These are phyloP conservation scores for Thereva unica DNA, from an alignment of 2,888 invertebrate species.

Conservation along the genomic window DNA sequence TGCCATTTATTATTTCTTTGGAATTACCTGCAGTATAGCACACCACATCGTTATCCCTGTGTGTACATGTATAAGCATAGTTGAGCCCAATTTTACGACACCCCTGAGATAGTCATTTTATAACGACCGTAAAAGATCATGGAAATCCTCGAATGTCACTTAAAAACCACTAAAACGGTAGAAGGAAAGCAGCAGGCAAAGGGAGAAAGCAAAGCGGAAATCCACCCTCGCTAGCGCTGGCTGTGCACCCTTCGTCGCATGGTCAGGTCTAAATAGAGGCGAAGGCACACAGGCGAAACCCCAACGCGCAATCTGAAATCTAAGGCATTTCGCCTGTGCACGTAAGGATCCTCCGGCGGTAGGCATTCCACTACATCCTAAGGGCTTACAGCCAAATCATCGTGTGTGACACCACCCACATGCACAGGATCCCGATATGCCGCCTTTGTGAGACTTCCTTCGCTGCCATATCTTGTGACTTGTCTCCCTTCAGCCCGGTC, in stretches of 20 bases:
- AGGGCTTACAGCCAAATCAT: constrained; percentile 5
- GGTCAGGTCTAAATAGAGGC: constrained; percentile 13
- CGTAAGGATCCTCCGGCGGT: not conserved
- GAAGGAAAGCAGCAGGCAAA: constrained; percentile 9
- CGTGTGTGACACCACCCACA: constrained; percentile 8
- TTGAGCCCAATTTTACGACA: constrained; percentile 9
- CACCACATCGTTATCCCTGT: not conserved
- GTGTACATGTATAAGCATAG: constrained; percentile 1
- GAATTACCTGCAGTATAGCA: not conserved
- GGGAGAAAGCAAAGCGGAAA: not conserved
- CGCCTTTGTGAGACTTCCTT: constrained; percentile 2
- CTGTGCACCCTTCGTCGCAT: not conserved
- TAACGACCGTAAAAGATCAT: constrained; percentile 34
- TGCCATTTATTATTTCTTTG: not conserved
- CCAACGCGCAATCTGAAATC: constrained; percentile 18
- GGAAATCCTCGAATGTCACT: constrained; percentile 35
- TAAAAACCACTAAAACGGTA: constrained; percentile 35
- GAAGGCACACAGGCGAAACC: not conserved
- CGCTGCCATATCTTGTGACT: constrained; percentile 1
- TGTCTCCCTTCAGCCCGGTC: constrained; percentile 25
- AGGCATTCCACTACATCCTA: constrained; percentile 19
- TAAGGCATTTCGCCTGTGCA: constrained; percentile 5
- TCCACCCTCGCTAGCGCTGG: not conserved
- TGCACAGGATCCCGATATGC: not conserved
- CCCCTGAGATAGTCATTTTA: constrained; percentile 33